Evolutionary conservation across 2,888 invertebrate species (phyloP).

Genomic region (Coleophora deauratella): DNA sequence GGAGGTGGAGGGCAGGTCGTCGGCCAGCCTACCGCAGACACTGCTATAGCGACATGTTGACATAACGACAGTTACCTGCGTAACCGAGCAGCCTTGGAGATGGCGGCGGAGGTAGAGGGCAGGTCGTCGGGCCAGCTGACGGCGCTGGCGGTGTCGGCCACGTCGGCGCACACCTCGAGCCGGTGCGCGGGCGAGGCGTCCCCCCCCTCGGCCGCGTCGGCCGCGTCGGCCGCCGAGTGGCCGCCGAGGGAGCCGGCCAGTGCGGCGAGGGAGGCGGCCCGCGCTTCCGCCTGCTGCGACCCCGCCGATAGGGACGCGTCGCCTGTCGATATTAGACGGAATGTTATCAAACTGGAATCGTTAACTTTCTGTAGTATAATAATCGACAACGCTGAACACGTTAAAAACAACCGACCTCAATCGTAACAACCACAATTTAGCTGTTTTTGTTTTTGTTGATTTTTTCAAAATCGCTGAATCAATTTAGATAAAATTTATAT

Average conservation of each 20-base stretch:
- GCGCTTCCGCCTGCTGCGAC: slow-evolving; percentile 45
- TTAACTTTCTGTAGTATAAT: no score
- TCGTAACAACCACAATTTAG: no score
- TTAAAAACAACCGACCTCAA: no score
- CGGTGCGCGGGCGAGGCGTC: slow-evolving; percentile 33
- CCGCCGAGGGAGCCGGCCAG: slow-evolving; percentile 62
- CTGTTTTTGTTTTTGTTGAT: no score
- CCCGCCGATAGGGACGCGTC: slow-evolving; percentile 64
- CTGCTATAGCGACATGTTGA: no score
- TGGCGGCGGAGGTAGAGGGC: slow-evolving; percentile 39
- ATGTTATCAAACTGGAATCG: no score
- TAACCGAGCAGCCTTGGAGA: neutral
- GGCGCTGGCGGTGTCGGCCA: slow-evolving; percentile 43
- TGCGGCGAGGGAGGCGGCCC: slow-evolving; percentile 58
- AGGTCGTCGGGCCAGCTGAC: slow-evolving; percentile 48
- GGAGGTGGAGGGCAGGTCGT: no score
- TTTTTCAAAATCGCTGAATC: no score
- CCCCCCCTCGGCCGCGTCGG: slow-evolving; percentile 11
- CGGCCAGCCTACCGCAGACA: slow-evolving; percentile 46
- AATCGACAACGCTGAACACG: no score
- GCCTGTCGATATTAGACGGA: slow-evolving; percentile 33
- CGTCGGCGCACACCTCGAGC: slow-evolving; percentile 51
- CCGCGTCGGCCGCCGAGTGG: slow-evolving; percentile 27
- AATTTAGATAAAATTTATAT: no score
- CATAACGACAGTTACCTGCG: no score